These are phyloP conservation scores for Nothocercus julius DNA, from an alignment of 2,113 vertebrate genomes.

Conservation along the genomic window DNA sequence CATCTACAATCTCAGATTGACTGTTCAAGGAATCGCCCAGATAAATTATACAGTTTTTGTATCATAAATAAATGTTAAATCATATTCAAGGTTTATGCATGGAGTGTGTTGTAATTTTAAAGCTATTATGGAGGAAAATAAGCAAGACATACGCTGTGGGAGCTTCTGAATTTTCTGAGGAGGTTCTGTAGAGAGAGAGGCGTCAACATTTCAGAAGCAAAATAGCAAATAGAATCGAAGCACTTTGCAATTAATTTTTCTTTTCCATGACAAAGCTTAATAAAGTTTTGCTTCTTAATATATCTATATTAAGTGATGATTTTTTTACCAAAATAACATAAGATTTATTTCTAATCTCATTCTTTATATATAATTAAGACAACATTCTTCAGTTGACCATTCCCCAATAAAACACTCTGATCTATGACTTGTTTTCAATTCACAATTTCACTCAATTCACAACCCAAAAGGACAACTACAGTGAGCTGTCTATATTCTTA, in stretches of 20 bases:
- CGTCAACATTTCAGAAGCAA: background rate
- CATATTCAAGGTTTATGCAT: background rate
- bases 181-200: conserved; percentile 27
- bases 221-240: background rate
- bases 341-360: background rate
- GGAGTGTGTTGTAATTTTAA: background rate
- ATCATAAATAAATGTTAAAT: background rate
- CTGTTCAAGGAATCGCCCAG: background rate
- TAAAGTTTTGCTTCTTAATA: background rate
- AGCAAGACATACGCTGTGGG: background rate
- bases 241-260: background rate
- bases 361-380: background rate
- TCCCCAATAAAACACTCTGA: background rate
- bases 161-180: conserved; percentile 27
- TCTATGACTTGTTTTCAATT: background rate
- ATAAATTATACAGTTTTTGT: background rate
- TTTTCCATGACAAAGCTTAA: background rate
- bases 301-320: background rate
- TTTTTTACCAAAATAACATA: background rate
- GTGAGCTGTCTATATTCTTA: background rate
- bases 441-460: background rate
- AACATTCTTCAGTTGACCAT: background rate
- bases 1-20: background rate
- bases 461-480: background rate
- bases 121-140: background rate